These are phyloP conservation scores for Drosophila ercepeae DNA, from an alignment of 1,140 invertebrate species.

Conservation along the genomic window DNA sequence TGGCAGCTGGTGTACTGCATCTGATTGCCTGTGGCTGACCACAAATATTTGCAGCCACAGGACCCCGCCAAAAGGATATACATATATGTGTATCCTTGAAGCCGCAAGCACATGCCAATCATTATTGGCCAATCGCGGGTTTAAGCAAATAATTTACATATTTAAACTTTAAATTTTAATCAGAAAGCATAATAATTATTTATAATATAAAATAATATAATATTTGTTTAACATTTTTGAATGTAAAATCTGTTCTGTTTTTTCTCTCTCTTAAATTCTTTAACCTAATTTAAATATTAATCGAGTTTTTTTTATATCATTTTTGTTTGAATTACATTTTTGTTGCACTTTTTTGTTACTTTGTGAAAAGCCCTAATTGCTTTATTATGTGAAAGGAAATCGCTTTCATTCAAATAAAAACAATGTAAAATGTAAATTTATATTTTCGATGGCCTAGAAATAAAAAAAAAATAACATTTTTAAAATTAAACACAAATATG, in stretches of 20 bases:
- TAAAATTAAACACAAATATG: too few species aligned
- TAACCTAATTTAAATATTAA: not conserved
- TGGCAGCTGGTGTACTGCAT: conserved; percentile 29
- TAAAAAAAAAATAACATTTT: too few species aligned
- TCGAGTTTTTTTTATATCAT: not conserved
- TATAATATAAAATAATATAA: too few species aligned
- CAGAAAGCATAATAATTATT: too few species aligned
- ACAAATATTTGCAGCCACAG: conserved; percentile 26
- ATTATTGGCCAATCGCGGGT: conserved; percentile 14
- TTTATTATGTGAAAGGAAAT: not conserved
- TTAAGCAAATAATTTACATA: not conserved
- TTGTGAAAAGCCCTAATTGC: not conserved
- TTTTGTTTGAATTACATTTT: not conserved
- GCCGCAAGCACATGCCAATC: conserved; percentile 3
- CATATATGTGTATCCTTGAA: conserved; percentile 8
- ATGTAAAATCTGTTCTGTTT: not conserved
- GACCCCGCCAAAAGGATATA: not conserved
- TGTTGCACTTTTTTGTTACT: not conserved
- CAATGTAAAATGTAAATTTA: not conserved
- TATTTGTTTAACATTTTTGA: too few species aligned
- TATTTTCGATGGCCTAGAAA: not conserved
- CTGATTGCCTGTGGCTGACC: conserved; percentile 39
- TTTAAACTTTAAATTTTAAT: not conserved
- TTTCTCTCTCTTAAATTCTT: not conserved
- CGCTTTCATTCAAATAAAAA: not conserved